A percentile compares a stretch with the other conserved stretches of the same genome.
phyloP scores from a whole-genome alignment of 2,888 invertebrate species.

The Lasioglossum oenotherae region DNA sequence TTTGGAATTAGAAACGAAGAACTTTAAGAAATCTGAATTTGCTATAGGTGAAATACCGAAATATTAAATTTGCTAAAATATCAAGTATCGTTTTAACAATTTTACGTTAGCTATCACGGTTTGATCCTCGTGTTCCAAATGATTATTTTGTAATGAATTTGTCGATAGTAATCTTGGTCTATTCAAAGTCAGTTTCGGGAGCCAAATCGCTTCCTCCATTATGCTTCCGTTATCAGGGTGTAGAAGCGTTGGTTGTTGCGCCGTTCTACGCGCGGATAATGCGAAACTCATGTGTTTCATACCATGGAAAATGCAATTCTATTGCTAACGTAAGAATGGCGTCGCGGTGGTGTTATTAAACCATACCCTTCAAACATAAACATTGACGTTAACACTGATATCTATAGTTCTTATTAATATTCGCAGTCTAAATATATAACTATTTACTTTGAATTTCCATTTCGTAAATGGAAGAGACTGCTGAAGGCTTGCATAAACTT shows the following conservation, averaged over 20 bases:
- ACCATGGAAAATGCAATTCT: not conserved
- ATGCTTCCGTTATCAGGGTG: conserved; percentile 6
- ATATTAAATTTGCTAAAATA: not conserved
- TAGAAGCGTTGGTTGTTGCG: not conserved
- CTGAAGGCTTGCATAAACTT: not conserved
- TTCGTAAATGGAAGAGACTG: not conserved
- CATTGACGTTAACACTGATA: not conserved
- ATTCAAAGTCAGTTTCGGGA: conserved; percentile 15
- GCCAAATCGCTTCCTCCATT: conserved; percentile 16
- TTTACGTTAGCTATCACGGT: not conserved
- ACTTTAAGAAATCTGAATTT: too few relatives aligned
- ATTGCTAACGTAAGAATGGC: not conserved
- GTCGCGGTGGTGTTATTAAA: not conserved
- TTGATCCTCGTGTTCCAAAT: not conserved
- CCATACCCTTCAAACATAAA: not conserved
- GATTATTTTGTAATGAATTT: not conserved
- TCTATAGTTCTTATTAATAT: not conserved
- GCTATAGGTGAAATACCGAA: not conserved
- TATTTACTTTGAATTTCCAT: not conserved
- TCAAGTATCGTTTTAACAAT: not conserved
- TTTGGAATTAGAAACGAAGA: not conserved
- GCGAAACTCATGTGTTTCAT: not conserved
- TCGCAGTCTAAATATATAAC: not conserved
- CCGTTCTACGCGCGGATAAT: not conserved
- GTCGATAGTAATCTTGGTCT: conserved; percentile 4